Conservation (phyloP, 1,140 invertebrate genomes). For the Anagrus nilaparvatae region DNA sequence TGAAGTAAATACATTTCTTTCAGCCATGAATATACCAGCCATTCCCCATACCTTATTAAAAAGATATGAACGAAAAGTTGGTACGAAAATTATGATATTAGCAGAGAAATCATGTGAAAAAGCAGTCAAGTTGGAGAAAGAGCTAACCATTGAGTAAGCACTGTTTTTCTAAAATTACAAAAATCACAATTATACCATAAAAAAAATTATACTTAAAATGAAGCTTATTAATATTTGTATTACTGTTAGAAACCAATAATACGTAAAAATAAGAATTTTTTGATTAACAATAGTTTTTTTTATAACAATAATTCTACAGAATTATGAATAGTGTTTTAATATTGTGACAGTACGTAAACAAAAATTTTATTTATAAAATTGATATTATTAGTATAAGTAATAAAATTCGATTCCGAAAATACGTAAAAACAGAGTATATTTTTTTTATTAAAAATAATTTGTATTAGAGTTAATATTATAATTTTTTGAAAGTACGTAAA, state of each 20-base stretch:
- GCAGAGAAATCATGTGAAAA: constrained; percentile 1
- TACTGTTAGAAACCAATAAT: neutral
- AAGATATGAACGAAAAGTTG: constrained; percentile 5
- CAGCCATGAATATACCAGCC: constrained; percentile 1
- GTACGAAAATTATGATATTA: neutral
- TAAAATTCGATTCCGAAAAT: neutral
- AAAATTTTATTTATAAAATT: too few relatives aligned
- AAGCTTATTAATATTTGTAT: neutral
- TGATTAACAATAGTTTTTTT: neutral
- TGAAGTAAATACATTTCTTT: constrained; percentile 5
- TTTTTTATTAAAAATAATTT: neutral
- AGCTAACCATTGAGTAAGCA: constrained; percentile 1
- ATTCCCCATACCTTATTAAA: neutral
- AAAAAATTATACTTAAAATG: neutral
- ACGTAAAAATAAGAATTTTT: neutral
- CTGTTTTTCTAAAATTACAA: too few relatives aligned
- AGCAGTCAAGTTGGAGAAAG: neutral
- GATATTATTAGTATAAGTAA: too few relatives aligned
- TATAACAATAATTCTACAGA: neutral
- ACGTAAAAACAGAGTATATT: neutral
- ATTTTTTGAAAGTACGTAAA: neutral
- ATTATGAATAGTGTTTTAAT: neutral
- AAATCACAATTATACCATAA: too few relatives aligned
- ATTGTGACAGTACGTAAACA: too few relatives aligned
- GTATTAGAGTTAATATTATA: neutral